phyloP scores from a whole-genome alignment of 2,113 vertebrate genomes.

The Accipiter virgatus region DNA sequence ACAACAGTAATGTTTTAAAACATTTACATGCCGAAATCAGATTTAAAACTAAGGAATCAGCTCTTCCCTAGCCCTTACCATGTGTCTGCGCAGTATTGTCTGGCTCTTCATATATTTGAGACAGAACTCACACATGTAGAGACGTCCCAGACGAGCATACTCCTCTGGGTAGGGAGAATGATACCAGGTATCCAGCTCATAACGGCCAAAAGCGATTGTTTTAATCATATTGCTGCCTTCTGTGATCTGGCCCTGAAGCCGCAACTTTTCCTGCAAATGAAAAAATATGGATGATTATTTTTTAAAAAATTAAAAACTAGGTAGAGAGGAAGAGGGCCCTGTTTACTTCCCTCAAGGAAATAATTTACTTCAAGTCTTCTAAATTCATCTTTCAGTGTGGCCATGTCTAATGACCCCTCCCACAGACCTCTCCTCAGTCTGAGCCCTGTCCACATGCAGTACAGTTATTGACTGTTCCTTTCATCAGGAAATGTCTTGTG shows the following conservation, averaged over 20 bases:
- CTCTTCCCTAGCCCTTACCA: constrained; percentile 76
- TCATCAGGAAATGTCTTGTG: background rate
- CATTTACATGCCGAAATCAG: background rate
- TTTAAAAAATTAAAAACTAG: no score
- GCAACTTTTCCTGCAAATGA: constrained; percentile 85
- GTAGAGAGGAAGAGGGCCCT: background rate
- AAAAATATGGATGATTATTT: background rate
- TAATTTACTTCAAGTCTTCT: background rate
- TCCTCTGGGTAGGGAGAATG: constrained; percentile 98
- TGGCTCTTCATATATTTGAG: constrained; percentile 99
- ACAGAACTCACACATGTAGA: constrained; percentile 98
- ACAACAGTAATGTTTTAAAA: background rate
- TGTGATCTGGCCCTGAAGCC: constrained; percentile 96
- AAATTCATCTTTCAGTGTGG: background rate
- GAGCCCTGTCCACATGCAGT: background rate
- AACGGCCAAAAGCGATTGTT: constrained; percentile 96
- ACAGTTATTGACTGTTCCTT: background rate
- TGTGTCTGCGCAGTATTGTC: constrained; percentile 94
- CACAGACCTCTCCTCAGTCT: background rate
- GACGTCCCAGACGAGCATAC: constrained; percentile 92
- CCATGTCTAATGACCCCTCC: background rate
- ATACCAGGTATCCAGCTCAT: constrained; percentile 98
- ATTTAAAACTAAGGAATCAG: background rate
- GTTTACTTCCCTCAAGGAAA: background rate
- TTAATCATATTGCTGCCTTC: constrained; percentile 99